Percentiles rank a stretch among this genome's conserved stretches.
Conservation (phyloP, 2,888 invertebrate genomes). For the Papilio protenor region DNA sequence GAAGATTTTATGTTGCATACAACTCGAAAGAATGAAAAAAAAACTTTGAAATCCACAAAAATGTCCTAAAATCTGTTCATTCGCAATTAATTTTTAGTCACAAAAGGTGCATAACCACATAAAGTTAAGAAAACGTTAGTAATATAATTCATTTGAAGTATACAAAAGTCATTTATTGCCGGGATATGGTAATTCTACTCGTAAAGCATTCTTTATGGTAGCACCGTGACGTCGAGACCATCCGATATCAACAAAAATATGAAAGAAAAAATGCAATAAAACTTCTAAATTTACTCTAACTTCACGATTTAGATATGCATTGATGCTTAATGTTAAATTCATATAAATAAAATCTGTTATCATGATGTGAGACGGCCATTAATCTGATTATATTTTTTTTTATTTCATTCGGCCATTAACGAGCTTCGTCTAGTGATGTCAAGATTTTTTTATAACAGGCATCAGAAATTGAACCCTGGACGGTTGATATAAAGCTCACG, state of each 20-base stretch:
- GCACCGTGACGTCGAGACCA: constrained; percentile 23
- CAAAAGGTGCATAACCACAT: constrained; percentile 38
- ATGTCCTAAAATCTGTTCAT: neutral
- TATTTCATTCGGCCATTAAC: neutral
- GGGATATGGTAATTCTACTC: constrained; percentile 56
- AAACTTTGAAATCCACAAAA: neutral
- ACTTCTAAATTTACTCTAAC: constrained; percentile 26
- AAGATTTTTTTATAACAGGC: neutral
- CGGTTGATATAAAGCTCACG: neutral
- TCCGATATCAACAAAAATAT: constrained; percentile 32
- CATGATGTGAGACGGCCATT: neutral
- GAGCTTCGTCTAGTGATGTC: neutral
- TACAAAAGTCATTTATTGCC: constrained; percentile 39
- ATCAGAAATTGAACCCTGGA: neutral
- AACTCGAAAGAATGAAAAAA: too few relatives aligned
- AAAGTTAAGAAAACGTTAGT: constrained; percentile 25
- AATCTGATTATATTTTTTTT: constrained; percentile 1
- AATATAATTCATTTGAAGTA: constrained; percentile 36
- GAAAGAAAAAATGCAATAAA: constrained; percentile 33
- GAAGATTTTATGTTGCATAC: neutral
- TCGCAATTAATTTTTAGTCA: constrained; percentile 15
- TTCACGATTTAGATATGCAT: constrained; percentile 21
- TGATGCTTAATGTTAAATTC: constrained; percentile 20
- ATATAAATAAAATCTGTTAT: constrained; percentile 7
- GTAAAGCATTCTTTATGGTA: constrained; percentile 56